Percentiles rank a stretch among this genome's conserved stretches.
Conservation (phyloP, 1,140 invertebrate genomes). For the Papilio glaucus region DNA sequence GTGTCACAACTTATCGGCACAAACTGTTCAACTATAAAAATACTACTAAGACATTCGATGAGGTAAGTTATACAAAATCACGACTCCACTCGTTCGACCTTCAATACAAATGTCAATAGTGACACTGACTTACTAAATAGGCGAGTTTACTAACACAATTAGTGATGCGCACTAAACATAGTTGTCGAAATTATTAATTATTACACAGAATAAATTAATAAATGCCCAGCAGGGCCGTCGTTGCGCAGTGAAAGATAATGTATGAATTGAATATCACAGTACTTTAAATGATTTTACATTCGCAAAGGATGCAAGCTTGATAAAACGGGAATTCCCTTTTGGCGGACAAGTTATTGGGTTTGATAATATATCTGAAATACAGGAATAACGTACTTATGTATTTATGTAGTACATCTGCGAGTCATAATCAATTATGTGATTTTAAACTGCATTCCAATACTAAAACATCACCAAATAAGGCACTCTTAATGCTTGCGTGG, state of each 20-base stretch:
- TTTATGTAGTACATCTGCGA: too few species aligned
- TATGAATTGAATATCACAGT: background rate
- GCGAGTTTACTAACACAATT: conserved; percentile 50
- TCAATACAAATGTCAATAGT: conserved; percentile 80
- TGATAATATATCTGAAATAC: background rate
- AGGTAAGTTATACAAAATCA: conserved; percentile 80
- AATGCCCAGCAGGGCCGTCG: background rate
- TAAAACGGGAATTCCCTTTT: background rate
- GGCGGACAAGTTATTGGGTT: background rate
- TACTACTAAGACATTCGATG: conserved; percentile 57
- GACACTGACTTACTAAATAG: conserved; percentile 60
- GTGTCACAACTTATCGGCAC: conserved; percentile 28
- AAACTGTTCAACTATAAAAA: conserved; percentile 49
- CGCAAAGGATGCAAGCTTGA: background rate
- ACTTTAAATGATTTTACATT: background rate
- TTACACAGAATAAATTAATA: background rate
- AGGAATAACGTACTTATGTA: background rate
- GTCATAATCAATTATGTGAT: background rate
- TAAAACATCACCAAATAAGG: background rate
- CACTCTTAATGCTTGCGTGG: background rate
- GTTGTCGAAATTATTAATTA: conserved; percentile 19
- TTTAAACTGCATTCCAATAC: background rate
- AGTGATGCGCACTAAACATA: conserved; percentile 30
- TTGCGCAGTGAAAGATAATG: background rate
- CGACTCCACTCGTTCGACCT: conserved; percentile 68